Evolutionary conservation across 37 sponge, comb jelly and placozoan species (phyloP), one percentile per base, ranked within the genome.

Genomic region (Cliona cf. orientalis): DNA sequence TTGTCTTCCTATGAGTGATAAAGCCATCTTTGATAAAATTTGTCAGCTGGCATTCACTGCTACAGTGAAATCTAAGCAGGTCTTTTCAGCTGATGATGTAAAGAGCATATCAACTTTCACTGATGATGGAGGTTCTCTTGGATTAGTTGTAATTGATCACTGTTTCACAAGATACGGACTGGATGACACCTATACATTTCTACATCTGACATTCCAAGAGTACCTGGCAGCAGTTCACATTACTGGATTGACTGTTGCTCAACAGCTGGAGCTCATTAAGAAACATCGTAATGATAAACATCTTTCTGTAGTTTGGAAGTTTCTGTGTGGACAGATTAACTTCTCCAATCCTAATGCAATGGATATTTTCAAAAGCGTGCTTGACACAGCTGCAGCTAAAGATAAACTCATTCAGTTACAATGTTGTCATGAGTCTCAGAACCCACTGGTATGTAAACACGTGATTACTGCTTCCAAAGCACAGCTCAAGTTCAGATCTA

Each of bases 261-360:
- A 69, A 57, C 80, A 80, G 39, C 28, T 32, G 2, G n/a, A 68
- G 25, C 17, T 42, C 11, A 53, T 69, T 26, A n/a, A 11, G 19
- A 23, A 49, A 21, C 41, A 80, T 37, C 25, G 39, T 6, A 1
- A 4, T 0, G 29, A 68, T 25, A 31, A 2, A 57, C 80, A 80
- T 42, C 57, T 80, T 58, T 41, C 2, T 0, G 57, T 70, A 32
- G 70, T 80, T 23, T 69, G 69, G 58, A 80, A 80, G 58, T 80
- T 80, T 33, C 69, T 57, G 42, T 80, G 58, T 68, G 80, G 80
- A n/a, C n/a, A n/a, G n/a, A n/a, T n/a, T n/a, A n/a, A n/a, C n/a
- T n/a, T n/a, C n/a, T n/a, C n/a, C n/a, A n/a, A n/a, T n/a, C n/a
- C n/a, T n/a, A n/a, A n/a, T n/a, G n/a, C n/a, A n/a, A n/a, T n/a